phyloP scores from a whole-genome alignment of 2,797 vertebrate genomes.

The Peromyscus melanophrys region DNA sequence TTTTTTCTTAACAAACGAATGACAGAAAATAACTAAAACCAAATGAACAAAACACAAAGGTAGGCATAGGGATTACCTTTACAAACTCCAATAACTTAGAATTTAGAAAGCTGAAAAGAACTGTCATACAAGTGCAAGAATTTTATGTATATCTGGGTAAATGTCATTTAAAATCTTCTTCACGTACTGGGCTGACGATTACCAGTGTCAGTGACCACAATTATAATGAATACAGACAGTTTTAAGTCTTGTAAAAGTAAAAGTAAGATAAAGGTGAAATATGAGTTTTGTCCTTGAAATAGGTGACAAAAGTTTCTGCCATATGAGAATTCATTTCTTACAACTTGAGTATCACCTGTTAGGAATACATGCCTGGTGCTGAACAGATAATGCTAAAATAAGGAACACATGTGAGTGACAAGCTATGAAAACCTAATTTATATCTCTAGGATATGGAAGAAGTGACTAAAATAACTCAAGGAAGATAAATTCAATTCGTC shows the following conservation, averaged over 20 bases:
- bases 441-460: conserved; percentile 47
- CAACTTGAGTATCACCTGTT: conserved; percentile 65
- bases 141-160: not conserved
- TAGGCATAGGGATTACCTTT: rapidly evolving
- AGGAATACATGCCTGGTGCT: conserved; percentile 60
- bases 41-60: not conserved
- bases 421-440: conserved; percentile 71
- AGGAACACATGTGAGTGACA: conserved; percentile 75
- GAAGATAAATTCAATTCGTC: conserved; percentile 46
- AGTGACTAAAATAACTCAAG: conserved; percentile 62
- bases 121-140: not conserved
- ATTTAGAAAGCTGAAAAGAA: not conserved
- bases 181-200: conserved; percentile 71
- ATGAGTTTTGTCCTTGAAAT: conserved; percentile 77
- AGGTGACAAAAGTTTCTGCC: conserved; percentile 75
- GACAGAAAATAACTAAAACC: not conserved
- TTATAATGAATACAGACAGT: conserved; percentile 70
- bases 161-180: not conserved
- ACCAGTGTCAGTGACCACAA: conserved; percentile 48
- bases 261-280: conserved; percentile 71
- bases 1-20: not conserved
- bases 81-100: not conserved
- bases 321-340: conserved; percentile 76
- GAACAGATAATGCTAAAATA: conserved; percentile 56
- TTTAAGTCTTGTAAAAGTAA: conserved; percentile 70